Evolutionary conservation across 2,888 invertebrate species (phyloP).

Genomic region (Drosophila anomelani): DNA sequence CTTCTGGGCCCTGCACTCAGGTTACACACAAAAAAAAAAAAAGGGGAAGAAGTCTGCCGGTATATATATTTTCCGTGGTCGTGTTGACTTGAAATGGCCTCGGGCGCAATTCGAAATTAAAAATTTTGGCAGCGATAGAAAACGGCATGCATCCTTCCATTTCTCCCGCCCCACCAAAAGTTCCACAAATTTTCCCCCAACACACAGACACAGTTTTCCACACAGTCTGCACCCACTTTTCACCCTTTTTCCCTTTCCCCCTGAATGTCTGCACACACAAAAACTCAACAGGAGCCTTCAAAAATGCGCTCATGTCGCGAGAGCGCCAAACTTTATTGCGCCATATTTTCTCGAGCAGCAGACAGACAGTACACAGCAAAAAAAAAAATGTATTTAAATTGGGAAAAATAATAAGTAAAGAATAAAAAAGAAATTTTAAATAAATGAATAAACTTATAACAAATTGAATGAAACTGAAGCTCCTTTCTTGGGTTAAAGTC

Average conservation of each 20-base stretch:
- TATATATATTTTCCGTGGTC: slow-evolving; percentile 26
- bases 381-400: background rate
- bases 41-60: background rate
- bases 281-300: slow-evolving; percentile 68
- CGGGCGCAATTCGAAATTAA: slow-evolving; percentile 66
- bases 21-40: background rate
- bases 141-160: slow-evolving; percentile 20
- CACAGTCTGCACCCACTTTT: background rate
- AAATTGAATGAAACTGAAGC: background rate
- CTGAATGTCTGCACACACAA: slow-evolving; percentile 23
- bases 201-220: background rate
- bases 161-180: background rate
- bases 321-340: slow-evolving; percentile 53
- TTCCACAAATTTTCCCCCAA: slow-evolving; percentile 3
- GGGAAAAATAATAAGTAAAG: too few relatives aligned
- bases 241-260: too few relatives aligned
- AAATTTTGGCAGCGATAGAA: slow-evolving; percentile 65
- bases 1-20: background rate
- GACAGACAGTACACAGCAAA: slow-evolving; percentile 9
- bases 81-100: slow-evolving; percentile 61
- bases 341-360: slow-evolving; percentile 46
- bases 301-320: slow-evolving; percentile 70
- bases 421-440: background rate
- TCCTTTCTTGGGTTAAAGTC: background rate
- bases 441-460: fast-evolving